Evolutionary conservation across 2,888 invertebrate genomes (phyloP), one percentile per base, ranked within the genome.

Genomic region (Melitaea athalia): DNA sequence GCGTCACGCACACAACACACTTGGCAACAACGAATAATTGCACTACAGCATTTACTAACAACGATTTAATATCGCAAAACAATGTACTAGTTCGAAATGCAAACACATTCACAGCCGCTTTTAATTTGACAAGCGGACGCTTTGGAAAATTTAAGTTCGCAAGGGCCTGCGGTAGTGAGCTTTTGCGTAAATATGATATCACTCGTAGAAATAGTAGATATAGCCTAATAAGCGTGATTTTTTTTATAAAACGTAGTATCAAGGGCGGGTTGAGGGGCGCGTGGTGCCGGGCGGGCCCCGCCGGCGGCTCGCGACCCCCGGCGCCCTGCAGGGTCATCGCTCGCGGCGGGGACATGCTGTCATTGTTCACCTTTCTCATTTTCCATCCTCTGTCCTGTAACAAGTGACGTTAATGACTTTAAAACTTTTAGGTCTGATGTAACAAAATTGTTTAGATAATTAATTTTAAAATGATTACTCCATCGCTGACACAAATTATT

Each of bases 71-170:
- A 86, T 81, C 80, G 85, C 80, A 85, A 85, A 77, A 85, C 81
- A 88, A 79, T 85, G 84, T 88, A 81, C 88, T 91, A 91, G 91
- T 92, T 91, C 91, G 89, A 85, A 87, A 87, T 76, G 80, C 81
- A 81, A 84, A 78, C 79, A 82, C 78, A 79, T 79, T 80, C 78
- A 82, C 80, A 42, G 74, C 79, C 74, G 79, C 81, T 92, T 92
- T 92, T 92, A 92, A 92, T 86, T 92, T 92, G 81, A 92, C 92
- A 85, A 90, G 86, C 78, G 92, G 91, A 84, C 91, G 91, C 86
- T 92, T 92, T 91, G 91, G 85, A 87, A 90, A 86, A 87, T 86
- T 85, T 80, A 84, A 84, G 88, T 89, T 88, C 81, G 85, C 83
- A 76, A 85, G 85, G 82, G 84, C 77, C 71, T 87, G 82, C 74